Evolutionary conservation across 2,888 invertebrate genomes (phyloP).

Genomic region (Platycnemis pennipes): DNA sequence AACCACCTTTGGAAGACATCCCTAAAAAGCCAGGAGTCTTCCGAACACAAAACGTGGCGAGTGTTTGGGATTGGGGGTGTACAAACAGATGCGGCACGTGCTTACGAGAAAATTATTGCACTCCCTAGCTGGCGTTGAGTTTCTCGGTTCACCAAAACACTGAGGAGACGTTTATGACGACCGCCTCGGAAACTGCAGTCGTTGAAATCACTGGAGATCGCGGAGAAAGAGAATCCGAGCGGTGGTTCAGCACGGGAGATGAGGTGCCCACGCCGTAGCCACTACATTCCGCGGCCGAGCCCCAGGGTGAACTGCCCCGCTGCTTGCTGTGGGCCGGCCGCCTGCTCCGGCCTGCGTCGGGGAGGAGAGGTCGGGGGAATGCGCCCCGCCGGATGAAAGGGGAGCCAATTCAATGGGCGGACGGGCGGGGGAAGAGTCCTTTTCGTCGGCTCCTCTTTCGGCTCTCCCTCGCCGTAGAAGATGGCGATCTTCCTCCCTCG

Average conservation of each 20-base stretch:
- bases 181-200: background rate
- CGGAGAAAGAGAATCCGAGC: background rate
- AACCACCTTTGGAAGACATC: slow-evolving; percentile 43
- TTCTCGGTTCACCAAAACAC: background rate
- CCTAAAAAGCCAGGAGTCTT: background rate
- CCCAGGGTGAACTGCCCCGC: slow-evolving; percentile 25
- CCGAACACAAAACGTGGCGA: background rate
- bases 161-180: background rate
- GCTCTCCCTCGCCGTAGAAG: background rate
- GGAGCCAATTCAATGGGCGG: background rate
- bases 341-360: background rate
- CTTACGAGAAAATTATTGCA: background rate
- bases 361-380: background rate
- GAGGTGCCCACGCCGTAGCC: background rate
- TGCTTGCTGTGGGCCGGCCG: background rate
- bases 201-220: slow-evolving; percentile 44
- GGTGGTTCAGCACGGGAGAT: background rate
- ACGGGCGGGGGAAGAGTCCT: background rate
- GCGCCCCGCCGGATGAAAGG: background rate
- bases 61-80: background rate
- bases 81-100: background rate
- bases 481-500: background rate
- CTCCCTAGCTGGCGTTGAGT: background rate
- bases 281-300: slow-evolving; percentile 25
- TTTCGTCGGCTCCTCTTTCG: slow-evolving; percentile 6